Base-by-base conservation (phyloP, 2,888 invertebrate genomes). In the Oscheius onirici region DNA sequence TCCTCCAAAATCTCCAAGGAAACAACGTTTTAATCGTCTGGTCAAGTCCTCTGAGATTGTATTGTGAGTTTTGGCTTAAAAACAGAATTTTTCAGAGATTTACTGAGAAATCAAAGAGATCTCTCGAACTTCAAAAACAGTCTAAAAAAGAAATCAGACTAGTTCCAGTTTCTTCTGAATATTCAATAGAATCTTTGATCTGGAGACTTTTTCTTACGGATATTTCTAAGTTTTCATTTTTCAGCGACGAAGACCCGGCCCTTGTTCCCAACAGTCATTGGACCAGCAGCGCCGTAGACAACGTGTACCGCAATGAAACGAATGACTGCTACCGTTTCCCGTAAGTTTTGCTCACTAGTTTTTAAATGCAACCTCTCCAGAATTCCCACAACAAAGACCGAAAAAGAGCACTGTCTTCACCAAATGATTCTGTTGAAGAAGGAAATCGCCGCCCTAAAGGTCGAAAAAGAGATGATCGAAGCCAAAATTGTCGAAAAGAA, bases 331-430 rank as follows among this genome's bases (percentile, higher is more conserved):
- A 40, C 24, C 41, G n/a, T 3, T 58, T 58, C 17, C 40, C 15
- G 58, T 58, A 24, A n/a, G 58, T 2, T 17, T 10, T 1, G 11
- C 20, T 34, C 34, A 3, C 34, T 34, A 34, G 0, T 17, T 55
- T 26, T 8, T 57, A 3, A 22, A 0, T 8, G n/a, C n/a, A 66
- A 51, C 28, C 63, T 46, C n/a, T n/a, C n/a, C 28, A 71, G 77
- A 57, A 34, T 72, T 49, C 73, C 75, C 11, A 52, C 43, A 1
- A 3, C 20, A 0, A 73, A 40, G 54, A 72, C 75, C 3, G 75
- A 75, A 3, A 77, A 77, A 24, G 77, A 77, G 20, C 11, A 73
- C 13, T 17, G 63, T 1, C 24, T 28, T 11, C 72, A 73, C 10
- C 54, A 66, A 24, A 69, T 74, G 11, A 51, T 58, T 10, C 15